These are phyloP conservation scores for Salvator merianae DNA, from an alignment of 2,113 vertebrate genomes.

Conservation along the genomic window DNA sequence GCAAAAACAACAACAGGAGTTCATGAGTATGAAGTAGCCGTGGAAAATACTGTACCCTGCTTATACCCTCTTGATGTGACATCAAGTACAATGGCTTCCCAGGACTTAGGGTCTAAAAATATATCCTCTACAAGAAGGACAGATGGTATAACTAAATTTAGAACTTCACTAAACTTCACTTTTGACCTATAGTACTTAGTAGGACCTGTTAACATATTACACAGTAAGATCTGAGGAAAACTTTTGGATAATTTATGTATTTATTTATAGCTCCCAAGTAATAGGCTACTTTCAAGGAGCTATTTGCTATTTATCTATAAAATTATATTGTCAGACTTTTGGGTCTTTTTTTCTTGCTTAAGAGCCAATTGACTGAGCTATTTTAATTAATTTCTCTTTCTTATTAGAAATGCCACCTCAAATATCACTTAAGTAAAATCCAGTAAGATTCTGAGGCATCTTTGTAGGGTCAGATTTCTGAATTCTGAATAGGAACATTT, in stretches of 20 bases:
- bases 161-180: not conserved
- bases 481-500: too few species aligned
- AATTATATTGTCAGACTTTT: not conserved
- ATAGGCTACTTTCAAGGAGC: too few species aligned
- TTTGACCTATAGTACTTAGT: accelerated
- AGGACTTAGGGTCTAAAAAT: slow-evolving; percentile 64
- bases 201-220: accelerated
- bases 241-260: not conserved
- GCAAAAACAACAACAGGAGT: slow-evolving; percentile 10
- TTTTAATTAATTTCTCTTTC: not conserved
- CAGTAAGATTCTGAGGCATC: not conserved
- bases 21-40: slow-evolving; percentile 35
- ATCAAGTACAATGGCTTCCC: slow-evolving; percentile 52
- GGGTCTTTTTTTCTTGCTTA: not conserved
- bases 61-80: slow-evolving; percentile 34
- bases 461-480: too few species aligned
- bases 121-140: slow-evolving; percentile 37
- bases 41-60: slow-evolving; percentile 61
- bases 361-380: not conserved
- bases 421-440: not conserved
- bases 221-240: slow-evolving; percentile 17
- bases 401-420: not conserved
- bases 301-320: not conserved
- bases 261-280: not conserved
- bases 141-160: slow-evolving; percentile 67